Conservation (phyloP, 2,113 vertebrate species). For the Tursiops truncatus region DNA sequence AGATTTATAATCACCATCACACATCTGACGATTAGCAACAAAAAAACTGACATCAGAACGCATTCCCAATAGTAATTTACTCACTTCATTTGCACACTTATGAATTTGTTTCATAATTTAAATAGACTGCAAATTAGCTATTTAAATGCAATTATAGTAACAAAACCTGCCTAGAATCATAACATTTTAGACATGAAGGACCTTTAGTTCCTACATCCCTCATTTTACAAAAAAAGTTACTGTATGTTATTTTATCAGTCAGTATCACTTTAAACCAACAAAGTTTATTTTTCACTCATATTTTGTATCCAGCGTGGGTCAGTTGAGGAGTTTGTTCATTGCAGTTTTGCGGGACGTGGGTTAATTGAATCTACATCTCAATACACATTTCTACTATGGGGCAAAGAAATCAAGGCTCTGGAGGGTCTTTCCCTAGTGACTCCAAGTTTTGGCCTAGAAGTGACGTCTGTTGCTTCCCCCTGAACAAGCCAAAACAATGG, state of each 20-base stretch:
- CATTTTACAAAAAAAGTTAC: not conserved
- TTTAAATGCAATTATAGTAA: not conserved
- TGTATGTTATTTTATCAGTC: not conserved
- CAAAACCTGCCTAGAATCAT: not conserved
- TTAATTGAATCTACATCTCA: not conserved
- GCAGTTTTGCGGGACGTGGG: not conserved
- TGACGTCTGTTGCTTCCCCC: not conserved
- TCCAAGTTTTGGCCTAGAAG: not conserved
- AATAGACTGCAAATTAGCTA: not conserved
- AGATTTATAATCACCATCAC: not conserved
- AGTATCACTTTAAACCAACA: not conserved
- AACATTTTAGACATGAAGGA: not conserved
- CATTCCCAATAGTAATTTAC: not conserved
- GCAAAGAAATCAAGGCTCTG: not conserved
- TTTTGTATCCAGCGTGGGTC: not conserved
- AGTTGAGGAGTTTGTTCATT: not conserved
- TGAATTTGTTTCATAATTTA: not conserved
- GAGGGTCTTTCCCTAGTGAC: not conserved
- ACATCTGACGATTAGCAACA: not conserved
- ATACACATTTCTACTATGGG: not conserved
- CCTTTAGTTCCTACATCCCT: not conserved
- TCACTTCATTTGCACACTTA: not conserved
- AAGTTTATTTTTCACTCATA: not conserved
- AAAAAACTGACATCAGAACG: not conserved
- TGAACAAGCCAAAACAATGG: not conserved